Base-by-base conservation (phyloP, 2,888 invertebrate species). In the Zootermopsis nevadensis region DNA sequence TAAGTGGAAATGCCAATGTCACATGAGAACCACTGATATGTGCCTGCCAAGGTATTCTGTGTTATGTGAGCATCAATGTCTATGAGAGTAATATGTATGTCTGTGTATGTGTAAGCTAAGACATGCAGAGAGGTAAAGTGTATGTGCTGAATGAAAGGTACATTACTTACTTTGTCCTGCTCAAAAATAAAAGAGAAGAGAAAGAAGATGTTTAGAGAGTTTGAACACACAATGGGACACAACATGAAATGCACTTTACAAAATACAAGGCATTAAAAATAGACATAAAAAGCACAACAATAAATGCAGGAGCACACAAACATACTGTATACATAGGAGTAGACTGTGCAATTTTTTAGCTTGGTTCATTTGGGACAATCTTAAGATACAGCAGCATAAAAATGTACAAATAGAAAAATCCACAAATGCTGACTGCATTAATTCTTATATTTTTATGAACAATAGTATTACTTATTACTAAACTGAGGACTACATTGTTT, bases 141-240 rank as follows among this genome's bases (percentile, higher is more conserved):
- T 60, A 38, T 74, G 74, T 74, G 74, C 74, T 38, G 35, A 38
- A 74, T 74, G 38, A 74, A 69, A 74, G 74, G 38, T 74, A 74
- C 38, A 33, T 85, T 87, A 87, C 87, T 87, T 86, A 87, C 87
- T 87, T 87, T 86, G 85, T 87, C 87, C 87, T 87, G 86, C 82
- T 84, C 83, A 84, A 83, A 86, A 86, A 85, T 83, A 53, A 86
- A 85, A 85, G 83, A 85, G 84, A 85, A 85, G 82, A 86, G 85
- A 86, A 86, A 85, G 85, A 85, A 85, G 84, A 85, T 83, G 80
- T 83, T 85, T 83, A 77, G 84, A 83, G 83, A 84, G 83, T 84
- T 74, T 82, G 60, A 84, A 85, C 82, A 85, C 81, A 82, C 69
- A 85, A 81, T 72, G 66, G 79, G 60, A 72, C 53, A 82, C 38